Evolutionary conservation across 2,113 vertebrate species (phyloP), one percentile per base, ranked within the genome.

Genomic region (Pao palembangensis): DNA sequence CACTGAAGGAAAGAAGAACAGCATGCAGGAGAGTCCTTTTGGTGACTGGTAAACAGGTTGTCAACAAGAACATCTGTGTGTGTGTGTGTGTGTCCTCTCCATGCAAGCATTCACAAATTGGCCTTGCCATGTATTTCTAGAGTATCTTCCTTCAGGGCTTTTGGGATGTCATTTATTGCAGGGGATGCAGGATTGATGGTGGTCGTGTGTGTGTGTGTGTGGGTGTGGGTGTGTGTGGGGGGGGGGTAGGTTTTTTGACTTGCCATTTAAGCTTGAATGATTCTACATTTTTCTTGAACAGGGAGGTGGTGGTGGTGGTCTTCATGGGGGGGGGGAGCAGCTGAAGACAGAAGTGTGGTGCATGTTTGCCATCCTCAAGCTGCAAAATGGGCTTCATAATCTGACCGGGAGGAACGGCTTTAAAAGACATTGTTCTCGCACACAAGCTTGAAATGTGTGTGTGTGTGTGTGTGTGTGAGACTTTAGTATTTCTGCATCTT

Each of bases 201-300:
- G 44, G 44, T 8, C 16, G 44, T 13, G 43, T 25, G 23, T 25
- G 42, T 14, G 42, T 11, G 42, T 13, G 42, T 13, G 42, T 43
- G 42, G 4, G 12, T 11, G 42, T 44, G 42, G 4, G 12, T 14
- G 42, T 7, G 42, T 44, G 14, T n/a, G n/a, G n/a, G n/a, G n/a
- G 43, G 70, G 78, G 67, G 55, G n/a, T 77, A 23, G 21, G 21
- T 72, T 43, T 43, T 79, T 64, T n/a, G 41, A 54, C 58, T 69
- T 79, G 72, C 74, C 79, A 81, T 85, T 86, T 80, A 82, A 79
- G 84, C 81, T 79, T 71, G 67, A 84, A 68, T 82, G 84, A 61
- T 51, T 79, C 60, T 54, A 53, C 53, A 67, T 60, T 70, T 65
- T 73, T 41, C 67, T 52, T 57, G 31, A 70, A 52, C 59, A 67